Base-by-base conservation (phyloP, 2,888 invertebrate species). In the Tridacna gigas region DNA sequence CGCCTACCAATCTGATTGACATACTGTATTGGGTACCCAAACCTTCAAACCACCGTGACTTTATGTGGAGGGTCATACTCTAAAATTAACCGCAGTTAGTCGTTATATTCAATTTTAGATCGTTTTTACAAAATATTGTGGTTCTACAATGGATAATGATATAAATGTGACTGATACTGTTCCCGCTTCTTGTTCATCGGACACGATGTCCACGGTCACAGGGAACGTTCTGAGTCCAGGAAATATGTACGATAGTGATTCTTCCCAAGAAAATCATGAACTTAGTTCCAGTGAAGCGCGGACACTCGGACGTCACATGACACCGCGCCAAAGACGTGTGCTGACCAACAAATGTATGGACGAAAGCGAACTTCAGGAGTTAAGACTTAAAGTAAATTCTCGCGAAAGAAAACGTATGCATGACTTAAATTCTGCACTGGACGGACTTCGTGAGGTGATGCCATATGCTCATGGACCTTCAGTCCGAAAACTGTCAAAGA, bases 321-420 rank as follows among this genome's bases (percentile, higher is more conserved):
- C 69, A 20, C 69, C 76, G 22, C 65, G 74, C 13, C 71, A 71
- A 26, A 37, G 79, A 20, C 78, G 79, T 25, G 37, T 71, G 4
- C 45, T 84, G 15, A 45, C 77, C 7, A 78, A 75, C 61, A 89
- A 90, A 75, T 88, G 88, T 71, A 74, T 91, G 84, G 89, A 90
- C 61, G 94, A 94, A 74, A 81, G 74, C 5, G 94, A 94, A 74
- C 75, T 94, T 28, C 94, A 94, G 79, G 91, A 91, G 9, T 86
- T 94, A 18, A 86, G 94, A 45, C 89, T 94, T 71, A 95, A 95
- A 88, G 95, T 95, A 65, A 95, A 95, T 91, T 94, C 95, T 63
- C 91, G 95, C n/a, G 95, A 95, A 89, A 90, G 95, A 48, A 92
- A 94, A 83, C 88, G 95, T 60, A 95, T 95, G 95, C 95, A 95